Conservation (phyloP, 2,113 vertebrate species). For the Polypterus bichir region DNA sequence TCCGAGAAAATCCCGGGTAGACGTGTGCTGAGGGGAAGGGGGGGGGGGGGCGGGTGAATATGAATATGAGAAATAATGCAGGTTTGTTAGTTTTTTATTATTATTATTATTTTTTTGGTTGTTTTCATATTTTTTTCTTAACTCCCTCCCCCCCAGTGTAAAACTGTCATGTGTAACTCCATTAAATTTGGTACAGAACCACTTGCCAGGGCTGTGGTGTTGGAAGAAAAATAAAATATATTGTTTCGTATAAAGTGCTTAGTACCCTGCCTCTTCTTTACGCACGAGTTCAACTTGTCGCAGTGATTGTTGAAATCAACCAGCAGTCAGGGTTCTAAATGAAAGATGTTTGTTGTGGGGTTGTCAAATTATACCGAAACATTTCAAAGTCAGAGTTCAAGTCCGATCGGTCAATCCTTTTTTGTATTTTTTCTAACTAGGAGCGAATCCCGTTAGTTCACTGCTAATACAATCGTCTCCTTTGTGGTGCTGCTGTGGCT, state of each 20-base stretch:
- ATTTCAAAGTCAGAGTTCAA: background rate
- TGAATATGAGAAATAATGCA: slow-evolving; percentile 64
- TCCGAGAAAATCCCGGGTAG: slow-evolving; percentile 48
- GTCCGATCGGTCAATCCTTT: background rate
- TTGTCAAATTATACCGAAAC: no score
- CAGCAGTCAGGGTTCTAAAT: no score
- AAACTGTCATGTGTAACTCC: slow-evolving; percentile 98
- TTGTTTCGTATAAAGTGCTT: slow-evolving; percentile 83
- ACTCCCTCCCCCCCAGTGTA: slow-evolving; percentile 72
- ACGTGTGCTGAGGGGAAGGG: slow-evolving; percentile 51
- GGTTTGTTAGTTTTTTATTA: slow-evolving; percentile 27
- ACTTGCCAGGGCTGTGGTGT: slow-evolving; percentile 93
- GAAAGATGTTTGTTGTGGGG: no score
- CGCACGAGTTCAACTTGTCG: background rate
- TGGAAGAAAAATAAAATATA: slow-evolving; percentile 99
- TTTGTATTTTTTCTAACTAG: background rate
- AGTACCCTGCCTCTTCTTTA: slow-evolving; percentile 31
- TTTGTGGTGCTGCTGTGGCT: no score
- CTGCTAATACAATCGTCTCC: no score
- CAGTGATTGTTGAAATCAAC: no score
- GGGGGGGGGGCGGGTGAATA: slow-evolving; percentile 57
- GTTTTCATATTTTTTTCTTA: slow-evolving; percentile 57
- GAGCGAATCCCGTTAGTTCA: no score
- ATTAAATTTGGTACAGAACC: slow-evolving; percentile 98
- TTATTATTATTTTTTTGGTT: slow-evolving; percentile 46